Evolutionary conservation across 2,888 invertebrate genomes (phyloP), one percentile per base, ranked within the genome.

Genomic region (Lacanobia oleracea): DNA sequence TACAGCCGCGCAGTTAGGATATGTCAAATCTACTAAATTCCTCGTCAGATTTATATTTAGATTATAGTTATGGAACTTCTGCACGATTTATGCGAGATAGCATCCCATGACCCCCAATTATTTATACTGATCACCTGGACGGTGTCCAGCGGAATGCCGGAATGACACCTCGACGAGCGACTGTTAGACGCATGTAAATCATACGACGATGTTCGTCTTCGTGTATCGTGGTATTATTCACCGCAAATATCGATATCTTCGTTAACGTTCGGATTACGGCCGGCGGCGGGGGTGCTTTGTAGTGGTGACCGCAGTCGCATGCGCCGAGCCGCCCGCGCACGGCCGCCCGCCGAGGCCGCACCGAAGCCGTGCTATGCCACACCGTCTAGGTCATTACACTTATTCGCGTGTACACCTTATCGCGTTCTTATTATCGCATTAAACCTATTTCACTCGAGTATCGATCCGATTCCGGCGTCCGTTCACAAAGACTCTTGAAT

Each of bases 351-450:
- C 93, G 91, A 92, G 93, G 93, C 91, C 94, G 90, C 84, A 86
- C 88, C 87, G 94, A 95, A 95, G 95, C 95, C 95, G 90, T 93
- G 92, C 89, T 88, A 91, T 91, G 92, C 91, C 88, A 81, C 89
- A 87, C 82, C 89, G 93, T 92, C 92, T 94, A 93, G 94, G 94
- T 95, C 94, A 94, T 91, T 91, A 95, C 90, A 93, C 94, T 92
- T 93, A 93, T 95, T 95, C 93, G 94, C 95, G 94, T 94, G 94
- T 94, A 90, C 88, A 89, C 91, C 94, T 95, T 96, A 95, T 96
- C 96, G 94, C 91, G 91, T 89, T 92, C 91, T 91, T 88, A 93
- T 95, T 96, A 95, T 96, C 96, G 95, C 93, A 91, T 93, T 95
- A 95, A 93, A 93, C 93, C 92, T 92, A 94, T 95, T 95, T 94